These are phyloP conservation scores for Catharus bicknelli DNA, from an alignment of 2,113 vertebrate species.

Conservation along the genomic window DNA sequence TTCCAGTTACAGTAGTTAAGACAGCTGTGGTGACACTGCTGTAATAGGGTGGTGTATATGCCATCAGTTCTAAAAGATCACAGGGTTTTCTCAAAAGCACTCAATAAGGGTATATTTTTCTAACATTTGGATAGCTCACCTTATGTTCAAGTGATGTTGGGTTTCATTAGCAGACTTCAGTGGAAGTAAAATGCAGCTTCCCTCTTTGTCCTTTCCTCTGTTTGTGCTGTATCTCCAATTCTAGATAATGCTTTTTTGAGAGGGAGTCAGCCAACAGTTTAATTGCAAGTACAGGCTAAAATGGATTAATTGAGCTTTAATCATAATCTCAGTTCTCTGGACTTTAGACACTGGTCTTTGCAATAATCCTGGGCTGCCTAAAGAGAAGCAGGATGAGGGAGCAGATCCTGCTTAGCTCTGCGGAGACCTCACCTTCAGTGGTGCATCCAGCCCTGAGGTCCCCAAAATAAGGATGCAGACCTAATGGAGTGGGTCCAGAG, in stretches of 20 bases:
- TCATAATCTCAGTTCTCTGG: background rate
- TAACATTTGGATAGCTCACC: background rate
- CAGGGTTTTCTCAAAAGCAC: background rate
- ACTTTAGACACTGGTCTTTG: background rate
- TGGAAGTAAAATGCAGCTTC: background rate
- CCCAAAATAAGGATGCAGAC: background rate
- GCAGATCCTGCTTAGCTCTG: background rate
- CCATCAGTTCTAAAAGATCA: background rate
- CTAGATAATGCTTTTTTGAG: background rate
- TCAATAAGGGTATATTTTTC: background rate
- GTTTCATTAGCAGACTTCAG: background rate
- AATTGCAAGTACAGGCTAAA: background rate
- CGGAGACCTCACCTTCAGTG: background rate
- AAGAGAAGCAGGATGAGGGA: background rate
- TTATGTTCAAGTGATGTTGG: background rate
- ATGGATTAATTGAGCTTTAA: background rate
- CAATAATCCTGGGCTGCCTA: background rate
- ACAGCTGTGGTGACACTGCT: background rate
- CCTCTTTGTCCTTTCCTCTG: background rate
- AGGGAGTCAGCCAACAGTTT: background rate
- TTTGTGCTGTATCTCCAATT: background rate
- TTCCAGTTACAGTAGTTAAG: background rate
- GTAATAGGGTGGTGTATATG: background rate
- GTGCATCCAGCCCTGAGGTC: background rate
- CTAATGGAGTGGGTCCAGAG: background rate